These are phyloP conservation scores for Drosophila gunungcola DNA, from an alignment of 1,140 invertebrate species.

Conservation along the genomic window DNA sequence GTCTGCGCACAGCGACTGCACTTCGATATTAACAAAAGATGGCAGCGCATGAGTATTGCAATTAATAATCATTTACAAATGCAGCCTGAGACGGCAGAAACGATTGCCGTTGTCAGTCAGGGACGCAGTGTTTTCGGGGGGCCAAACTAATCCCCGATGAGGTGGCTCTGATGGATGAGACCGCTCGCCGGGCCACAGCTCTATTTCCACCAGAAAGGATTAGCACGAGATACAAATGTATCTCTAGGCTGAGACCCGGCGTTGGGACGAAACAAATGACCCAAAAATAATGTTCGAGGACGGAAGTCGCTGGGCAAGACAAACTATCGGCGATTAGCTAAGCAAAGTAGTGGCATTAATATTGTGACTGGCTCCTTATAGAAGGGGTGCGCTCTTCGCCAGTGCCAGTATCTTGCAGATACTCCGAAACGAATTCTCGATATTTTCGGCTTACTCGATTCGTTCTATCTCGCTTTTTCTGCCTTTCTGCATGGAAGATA, in stretches of 20 bases:
- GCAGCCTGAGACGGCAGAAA: conserved; percentile 32
- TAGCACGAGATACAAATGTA: conserved; percentile 71
- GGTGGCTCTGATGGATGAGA: conserved; percentile 67
- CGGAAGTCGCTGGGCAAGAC: conserved; percentile 61
- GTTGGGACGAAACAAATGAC: conserved; percentile 58
- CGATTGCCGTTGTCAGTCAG: conserved; percentile 53
- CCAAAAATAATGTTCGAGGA: conserved; percentile 55
- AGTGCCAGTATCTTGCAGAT: background rate
- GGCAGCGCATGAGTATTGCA: conserved; percentile 63
- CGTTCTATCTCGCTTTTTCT: background rate
- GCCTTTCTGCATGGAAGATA: conserved; percentile 25
- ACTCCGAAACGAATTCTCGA: conserved; percentile 4
- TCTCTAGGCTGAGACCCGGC: conserved; percentile 31
- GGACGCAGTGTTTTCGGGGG: conserved; percentile 41
- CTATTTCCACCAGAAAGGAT: conserved; percentile 72
- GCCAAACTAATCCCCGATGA: conserved; percentile 56
- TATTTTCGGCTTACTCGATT: conserved; percentile 2
- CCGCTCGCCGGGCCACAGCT: conserved; percentile 42
- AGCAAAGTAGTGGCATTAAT: conserved; percentile 66
- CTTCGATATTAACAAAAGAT: conserved; percentile 41
- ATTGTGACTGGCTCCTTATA: conserved; percentile 29
- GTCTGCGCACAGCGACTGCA: conserved; percentile 44
- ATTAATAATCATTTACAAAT: conserved; percentile 77
- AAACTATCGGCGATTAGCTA: conserved; percentile 71
- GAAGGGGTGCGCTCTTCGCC: conserved; percentile 6